These are phyloP conservation scores for Zapornia atra DNA, from an alignment of 2,113 vertebrate species.

Conservation along the genomic window DNA sequence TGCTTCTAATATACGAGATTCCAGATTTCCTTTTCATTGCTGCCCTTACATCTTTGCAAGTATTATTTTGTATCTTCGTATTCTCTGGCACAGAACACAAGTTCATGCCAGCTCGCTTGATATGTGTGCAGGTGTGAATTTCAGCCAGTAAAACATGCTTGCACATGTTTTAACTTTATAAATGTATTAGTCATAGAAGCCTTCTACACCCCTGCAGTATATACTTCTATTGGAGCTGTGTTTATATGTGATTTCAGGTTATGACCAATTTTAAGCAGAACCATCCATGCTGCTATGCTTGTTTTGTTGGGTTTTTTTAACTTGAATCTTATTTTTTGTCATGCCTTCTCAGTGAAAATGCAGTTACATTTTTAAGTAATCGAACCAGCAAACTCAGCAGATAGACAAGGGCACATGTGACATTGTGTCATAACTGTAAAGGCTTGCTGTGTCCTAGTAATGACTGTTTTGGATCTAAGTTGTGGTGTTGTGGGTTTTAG, in stretches of 20 bases:
- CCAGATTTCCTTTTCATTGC: neutral
- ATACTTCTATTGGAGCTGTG: neutral
- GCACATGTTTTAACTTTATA: neutral
- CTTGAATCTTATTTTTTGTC: neutral
- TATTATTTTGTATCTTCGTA: neutral
- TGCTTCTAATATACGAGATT: neutral
- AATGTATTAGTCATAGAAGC: neutral
- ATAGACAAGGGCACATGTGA: neutral
- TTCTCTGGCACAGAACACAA: neutral
- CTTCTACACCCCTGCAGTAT: neutral
- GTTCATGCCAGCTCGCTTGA: neutral
- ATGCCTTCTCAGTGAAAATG: neutral
- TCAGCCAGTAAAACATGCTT: neutral
- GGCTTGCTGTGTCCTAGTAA: neutral
- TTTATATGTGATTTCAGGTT: neutral
- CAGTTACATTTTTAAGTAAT: neutral
- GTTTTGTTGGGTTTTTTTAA: neutral
- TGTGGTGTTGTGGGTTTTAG: neutral
- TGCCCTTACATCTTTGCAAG: neutral
- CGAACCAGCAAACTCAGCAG: neutral
- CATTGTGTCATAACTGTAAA: neutral
- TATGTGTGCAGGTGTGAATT: neutral
- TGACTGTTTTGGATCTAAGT: neutral
- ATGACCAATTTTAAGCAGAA: neutral
- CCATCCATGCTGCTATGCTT: neutral